Evolutionary conservation across 1,140 invertebrate genomes (phyloP).

Genomic region (Rhagoletis zephyria): DNA sequence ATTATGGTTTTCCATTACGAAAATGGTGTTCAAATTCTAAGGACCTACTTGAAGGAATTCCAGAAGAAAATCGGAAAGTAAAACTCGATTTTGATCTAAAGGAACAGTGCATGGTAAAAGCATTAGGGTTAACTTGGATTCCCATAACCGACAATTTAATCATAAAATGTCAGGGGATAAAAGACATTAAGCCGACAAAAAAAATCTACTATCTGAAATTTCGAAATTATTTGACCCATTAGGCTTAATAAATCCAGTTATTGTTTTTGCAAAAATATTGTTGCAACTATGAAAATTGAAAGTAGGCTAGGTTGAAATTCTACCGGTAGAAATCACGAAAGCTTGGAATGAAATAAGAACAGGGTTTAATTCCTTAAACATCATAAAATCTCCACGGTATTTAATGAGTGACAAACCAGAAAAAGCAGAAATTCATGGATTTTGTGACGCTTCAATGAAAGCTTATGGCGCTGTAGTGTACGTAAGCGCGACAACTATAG

Average conservation of each 20-base stretch:
- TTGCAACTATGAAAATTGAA: slow-evolving; percentile 65
- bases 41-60: slow-evolving; percentile 40
- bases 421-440: slow-evolving; percentile 53
- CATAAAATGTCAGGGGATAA: background rate
- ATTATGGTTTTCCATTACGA: too few relatives aligned
- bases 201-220: slow-evolving; percentile 64
- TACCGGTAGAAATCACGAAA: slow-evolving; percentile 43
- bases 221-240: too few relatives aligned
- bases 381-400: slow-evolving; percentile 22
- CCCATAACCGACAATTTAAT: background rate
- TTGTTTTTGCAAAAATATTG: too few relatives aligned
- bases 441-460: slow-evolving; percentile 57
- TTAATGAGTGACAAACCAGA: slow-evolving; percentile 13
- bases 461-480: slow-evolving; percentile 57
- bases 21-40: slow-evolving; percentile 31
- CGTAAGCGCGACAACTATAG: background rate
- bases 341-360: slow-evolving; percentile 31
- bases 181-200: slow-evolving; percentile 60
- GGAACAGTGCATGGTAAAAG: background rate
- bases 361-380: slow-evolving; percentile 12
- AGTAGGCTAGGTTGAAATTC: slow-evolving; percentile 68
- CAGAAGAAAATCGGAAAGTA: slow-evolving; percentile 19
- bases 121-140: slow-evolving; percentile 36
- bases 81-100: background rate
- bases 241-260: too few relatives aligned